These are phyloP conservation scores for Tokudaia tokunoshimensis DNA, from an alignment of 2,797 vertebrate genomes.

Conservation along the genomic window DNA sequence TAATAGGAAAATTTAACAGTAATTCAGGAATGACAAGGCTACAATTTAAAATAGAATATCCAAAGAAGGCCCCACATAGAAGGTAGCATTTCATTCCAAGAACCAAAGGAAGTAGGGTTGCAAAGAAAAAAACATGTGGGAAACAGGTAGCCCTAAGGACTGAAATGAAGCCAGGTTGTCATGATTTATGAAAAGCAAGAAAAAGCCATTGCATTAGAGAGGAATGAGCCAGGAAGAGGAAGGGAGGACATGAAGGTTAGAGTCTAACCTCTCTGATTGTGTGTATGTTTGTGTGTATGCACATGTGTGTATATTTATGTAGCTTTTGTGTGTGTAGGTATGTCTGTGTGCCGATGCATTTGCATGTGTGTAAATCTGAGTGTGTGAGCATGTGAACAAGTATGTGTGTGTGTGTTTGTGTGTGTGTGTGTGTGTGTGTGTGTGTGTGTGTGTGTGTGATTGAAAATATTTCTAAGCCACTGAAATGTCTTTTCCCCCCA, in stretches of 20 bases:
- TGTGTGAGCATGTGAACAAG: too few species aligned
- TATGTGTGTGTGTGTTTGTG: too few species aligned
- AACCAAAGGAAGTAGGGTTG: not conserved
- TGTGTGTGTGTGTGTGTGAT: not conserved
- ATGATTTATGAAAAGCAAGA: not conserved
- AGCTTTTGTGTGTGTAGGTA: not conserved
- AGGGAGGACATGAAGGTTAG: not conserved
- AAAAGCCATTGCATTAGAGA: not conserved
- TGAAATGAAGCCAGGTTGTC: not conserved
- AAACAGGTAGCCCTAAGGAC: not conserved
- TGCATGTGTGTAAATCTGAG: not conserved
- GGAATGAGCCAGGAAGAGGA: not conserved
- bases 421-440: too few species aligned
- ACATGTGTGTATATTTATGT: not conserved
- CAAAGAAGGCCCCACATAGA: not conserved
- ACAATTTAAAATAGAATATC: not conserved
- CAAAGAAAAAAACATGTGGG: not conserved
- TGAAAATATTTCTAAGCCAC: not conserved
- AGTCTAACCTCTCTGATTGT: not conserved
- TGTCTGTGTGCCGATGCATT: not conserved
- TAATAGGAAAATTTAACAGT: not conserved
- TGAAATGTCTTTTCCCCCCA: not conserved
- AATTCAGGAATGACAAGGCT: not conserved
- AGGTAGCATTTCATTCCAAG: constrained; percentile 16
- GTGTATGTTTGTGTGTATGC: not conserved